Percentiles rank a stretch among this genome's conserved stretches.
phyloP scores from a whole-genome alignment of 2,797 vertebrate genomes.

The Tolypeutes matacus region DNA sequence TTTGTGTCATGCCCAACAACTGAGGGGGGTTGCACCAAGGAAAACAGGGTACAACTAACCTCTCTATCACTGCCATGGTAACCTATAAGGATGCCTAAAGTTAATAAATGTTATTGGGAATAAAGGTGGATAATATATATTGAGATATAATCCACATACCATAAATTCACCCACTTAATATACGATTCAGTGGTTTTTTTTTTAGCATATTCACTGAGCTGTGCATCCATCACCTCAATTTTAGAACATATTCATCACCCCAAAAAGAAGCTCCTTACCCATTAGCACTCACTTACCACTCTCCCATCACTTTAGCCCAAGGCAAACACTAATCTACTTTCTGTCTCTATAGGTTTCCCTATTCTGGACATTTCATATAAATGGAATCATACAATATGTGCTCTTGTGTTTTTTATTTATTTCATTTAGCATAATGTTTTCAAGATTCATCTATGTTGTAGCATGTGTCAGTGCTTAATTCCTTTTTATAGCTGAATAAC shows the following conservation, averaged over 20 bases:
- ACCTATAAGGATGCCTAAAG: conserved; percentile 6
- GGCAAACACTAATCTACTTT: not conserved
- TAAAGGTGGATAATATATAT: not conserved
- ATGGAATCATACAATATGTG: too few species aligned
- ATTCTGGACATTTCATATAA: too few species aligned
- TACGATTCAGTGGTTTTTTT: not conserved
- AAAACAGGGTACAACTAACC: conserved; percentile 47
- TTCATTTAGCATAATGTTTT: not conserved
- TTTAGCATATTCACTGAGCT: not conserved
- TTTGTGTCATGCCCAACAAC: conserved; percentile 10
- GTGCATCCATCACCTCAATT: too few species aligned
- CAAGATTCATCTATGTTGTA: not conserved
- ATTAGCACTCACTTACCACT: not conserved
- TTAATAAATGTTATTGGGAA: conserved; percentile 12
- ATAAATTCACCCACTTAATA: conserved; percentile 2
- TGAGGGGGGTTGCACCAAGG: not conserved
- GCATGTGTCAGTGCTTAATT: not conserved
- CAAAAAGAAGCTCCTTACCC: rapidly evolving
- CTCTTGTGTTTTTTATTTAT: too few species aligned
- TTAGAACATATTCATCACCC: too few species aligned
- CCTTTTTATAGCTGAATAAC: not conserved
- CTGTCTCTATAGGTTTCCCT: too few species aligned
- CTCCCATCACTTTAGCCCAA: not conserved
- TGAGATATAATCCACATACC: not conserved
- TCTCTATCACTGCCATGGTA: not conserved